Percentiles rank a stretch among this genome's conserved stretches.
phyloP scores from a whole-genome alignment of 2,888 invertebrate genomes.

The Parascotia fuliginaria region DNA sequence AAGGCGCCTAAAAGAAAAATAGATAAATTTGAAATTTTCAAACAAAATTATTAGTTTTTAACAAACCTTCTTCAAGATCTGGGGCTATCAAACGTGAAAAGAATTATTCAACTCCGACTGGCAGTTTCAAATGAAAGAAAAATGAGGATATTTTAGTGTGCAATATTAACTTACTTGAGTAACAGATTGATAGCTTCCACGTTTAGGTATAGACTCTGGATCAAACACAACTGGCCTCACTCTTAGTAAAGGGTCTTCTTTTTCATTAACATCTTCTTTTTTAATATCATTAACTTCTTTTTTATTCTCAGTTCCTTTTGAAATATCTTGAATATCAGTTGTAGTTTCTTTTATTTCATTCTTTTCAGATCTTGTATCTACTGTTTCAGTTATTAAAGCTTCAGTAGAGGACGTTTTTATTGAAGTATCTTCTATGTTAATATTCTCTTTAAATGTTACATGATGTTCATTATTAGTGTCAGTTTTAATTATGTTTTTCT shows the following conservation, averaged over 20 bases:
- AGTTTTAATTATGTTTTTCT: neutral
- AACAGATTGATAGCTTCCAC: neutral
- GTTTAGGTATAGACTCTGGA: constrained; percentile 35
- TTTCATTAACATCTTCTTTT: neutral
- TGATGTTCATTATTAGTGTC: too few relatives aligned
- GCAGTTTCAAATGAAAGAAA: too few relatives aligned
- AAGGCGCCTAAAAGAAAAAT: neutral
- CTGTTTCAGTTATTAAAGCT: neutral
- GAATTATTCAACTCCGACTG: too few relatives aligned
- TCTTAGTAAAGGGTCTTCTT: constrained; percentile 27
- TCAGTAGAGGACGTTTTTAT: neutral
- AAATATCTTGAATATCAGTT: too few relatives aligned
- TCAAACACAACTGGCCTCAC: constrained; percentile 46
- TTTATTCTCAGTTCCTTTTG: neutral
- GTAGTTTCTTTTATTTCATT: neutral
- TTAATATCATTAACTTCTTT: neutral
- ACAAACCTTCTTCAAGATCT: too few relatives aligned
- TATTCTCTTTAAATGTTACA: too few relatives aligned
- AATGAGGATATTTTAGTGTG: too few relatives aligned
- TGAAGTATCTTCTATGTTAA: neutral
- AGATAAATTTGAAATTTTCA: too few relatives aligned
- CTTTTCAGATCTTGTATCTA: neutral
- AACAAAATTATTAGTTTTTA: neutral
- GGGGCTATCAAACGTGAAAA: too few relatives aligned
- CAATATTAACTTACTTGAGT: constrained; percentile 27